Evolutionary conservation across 2,888 invertebrate species (phyloP), one percentile per base, ranked within the genome.

Genomic region (Crocallis elinguaria): DNA sequence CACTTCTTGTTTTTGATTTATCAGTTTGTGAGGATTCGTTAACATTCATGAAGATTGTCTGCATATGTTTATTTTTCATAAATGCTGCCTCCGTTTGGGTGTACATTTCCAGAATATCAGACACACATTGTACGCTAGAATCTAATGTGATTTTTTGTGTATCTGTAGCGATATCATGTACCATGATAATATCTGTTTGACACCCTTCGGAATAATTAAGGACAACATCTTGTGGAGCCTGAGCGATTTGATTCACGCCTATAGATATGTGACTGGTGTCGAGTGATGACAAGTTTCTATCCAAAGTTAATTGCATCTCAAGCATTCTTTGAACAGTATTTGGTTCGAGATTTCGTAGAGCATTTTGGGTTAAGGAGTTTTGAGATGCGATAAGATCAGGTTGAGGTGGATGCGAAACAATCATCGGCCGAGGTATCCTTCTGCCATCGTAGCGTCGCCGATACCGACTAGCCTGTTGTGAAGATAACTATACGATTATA

Each of bases 391-490:
- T 73, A 30, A 85, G 80, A 71, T 88, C 86, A 50, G 84, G 84
- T 62, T 75, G 77, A 58, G 78, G 69, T 51, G 80, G 70, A 66
- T 76, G 79, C 42, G 80, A 67, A 54, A 75, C 60, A 66, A 82
- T 82, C 55, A 82, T 73, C 56, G 79, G 74, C 43, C 79, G 53
- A 33, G 43, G 38, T 19, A 54, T 82, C 54, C 83, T 84, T 81
- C 84, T 82, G 74, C 83, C 80, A 69, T 84, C 82, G 79, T 75
- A 82, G 73, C 86, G 84, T 65, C 84, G 84, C 62, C 88, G 88
- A 77, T 89, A 89, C 74, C 87, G 86, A 82, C 79, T 82, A 66
- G 92, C 92, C 92, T 92, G 91, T 88, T 82, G 50, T 75, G 72
- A 78, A 88, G 73, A 90, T 74, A 88, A 85, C 48, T 49, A 54